These are phyloP conservation scores for Lucinisca nassula DNA, from an alignment of 2,888 invertebrate species.

Conservation along the genomic window DNA sequence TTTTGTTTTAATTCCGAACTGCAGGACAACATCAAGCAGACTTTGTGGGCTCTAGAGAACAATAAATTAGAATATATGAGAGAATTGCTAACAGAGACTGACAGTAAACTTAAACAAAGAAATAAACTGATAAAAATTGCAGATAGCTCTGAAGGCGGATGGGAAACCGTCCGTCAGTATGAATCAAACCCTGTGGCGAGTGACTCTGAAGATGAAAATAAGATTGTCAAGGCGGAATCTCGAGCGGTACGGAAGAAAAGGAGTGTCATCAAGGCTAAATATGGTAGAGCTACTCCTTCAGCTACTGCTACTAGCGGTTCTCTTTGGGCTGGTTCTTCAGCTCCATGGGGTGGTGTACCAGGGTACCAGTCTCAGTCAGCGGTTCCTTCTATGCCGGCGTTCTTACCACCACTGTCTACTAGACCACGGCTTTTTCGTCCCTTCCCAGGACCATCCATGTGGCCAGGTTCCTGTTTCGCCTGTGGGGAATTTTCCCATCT, in stretches of 20 bases:
- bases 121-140: constrained; percentile 34
- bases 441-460: background rate
- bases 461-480: background rate
- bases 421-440: constrained; percentile 21
- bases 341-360: background rate
- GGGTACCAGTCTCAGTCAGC: too few species aligned
- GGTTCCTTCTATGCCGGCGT: too few species aligned
- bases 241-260: constrained; percentile 22
- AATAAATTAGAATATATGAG: too few species aligned
- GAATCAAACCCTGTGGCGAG: constrained; percentile 43
- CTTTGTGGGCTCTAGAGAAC: background rate
- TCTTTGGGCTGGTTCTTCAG: background rate
- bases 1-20: too few species aligned
- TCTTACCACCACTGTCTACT: too few species aligned
- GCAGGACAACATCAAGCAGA: too few species aligned
- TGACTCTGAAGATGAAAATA: constrained; percentile 44
- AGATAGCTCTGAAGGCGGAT: too few species aligned
- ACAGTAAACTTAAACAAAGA: constrained; percentile 28
- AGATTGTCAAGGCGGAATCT: constrained; percentile 30
- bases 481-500: background rate
- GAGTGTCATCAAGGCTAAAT: background rate
- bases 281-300: background rate
- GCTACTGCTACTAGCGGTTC: background rate
- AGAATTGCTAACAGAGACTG: constrained; percentile 19
- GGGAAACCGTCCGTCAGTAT: too few species aligned